Base-by-base conservation (phyloP, 2,113 vertebrate genomes). In the Ctenodactylus gundi region DNA sequence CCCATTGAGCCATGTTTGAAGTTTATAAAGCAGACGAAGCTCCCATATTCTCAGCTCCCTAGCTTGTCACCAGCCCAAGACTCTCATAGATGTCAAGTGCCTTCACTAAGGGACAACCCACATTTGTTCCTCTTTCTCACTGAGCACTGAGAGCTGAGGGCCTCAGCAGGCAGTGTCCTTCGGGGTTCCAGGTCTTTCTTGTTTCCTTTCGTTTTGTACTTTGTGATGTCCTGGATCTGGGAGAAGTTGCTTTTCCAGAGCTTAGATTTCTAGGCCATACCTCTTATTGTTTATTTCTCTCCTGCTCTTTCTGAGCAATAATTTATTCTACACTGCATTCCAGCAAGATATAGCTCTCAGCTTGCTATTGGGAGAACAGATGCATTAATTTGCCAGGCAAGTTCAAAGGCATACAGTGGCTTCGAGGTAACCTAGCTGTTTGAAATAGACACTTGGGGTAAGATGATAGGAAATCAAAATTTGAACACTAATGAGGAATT, bases 201-300 rank as follows among this genome's bases (percentile, higher is more conserved):
- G 57, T 4, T 70, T 57, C n/a, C 13, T 64, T 46, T n/a, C 7
- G 6, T 17, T 64, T 65, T 53, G 6, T 49, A 13, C 29, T 57
- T 90, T 29, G 14, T 15, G 21, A 12, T 18, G 4, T 49, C 2
- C 44, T 1, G 0, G 20, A 10, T 8, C n/a, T 11, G 6, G 9
- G 55, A 7, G 29, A 9, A 15, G 21, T 12, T 8, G 6, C 12
- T 31, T 34, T 85, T 23, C 64, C 29, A 44, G 27, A 57, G 21
- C 36, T 34, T 36, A 51, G n/a, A 18, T 83, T 36, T 62, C 34
- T n/a, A 7, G 41, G n/a, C 21, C 27, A 15, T 39, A 46, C 12
- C 12, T 23, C 14, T 46, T 9, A 12, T 4, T 27, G 2, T 21
- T 55, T 44, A n/a, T 25, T 13, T 41, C 64, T 70, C 25, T 31